phyloP scores from a whole-genome alignment of 2,888 invertebrate genomes.

The Ornithoptera priamus region DNA sequence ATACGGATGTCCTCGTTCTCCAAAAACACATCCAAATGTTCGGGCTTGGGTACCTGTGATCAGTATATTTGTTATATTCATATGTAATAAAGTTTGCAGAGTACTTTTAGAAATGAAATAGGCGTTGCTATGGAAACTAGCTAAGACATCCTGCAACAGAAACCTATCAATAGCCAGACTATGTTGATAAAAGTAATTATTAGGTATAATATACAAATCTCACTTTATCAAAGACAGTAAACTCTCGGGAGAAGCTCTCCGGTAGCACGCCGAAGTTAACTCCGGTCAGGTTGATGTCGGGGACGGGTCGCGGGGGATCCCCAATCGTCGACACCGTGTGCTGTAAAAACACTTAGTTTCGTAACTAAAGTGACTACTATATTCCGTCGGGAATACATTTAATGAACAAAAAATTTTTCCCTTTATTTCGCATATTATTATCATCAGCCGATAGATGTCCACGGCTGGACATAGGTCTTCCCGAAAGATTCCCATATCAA shows the following conservation, averaged over 20 bases:
- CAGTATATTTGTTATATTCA: neutral
- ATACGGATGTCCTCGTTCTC: conserved; percentile 74
- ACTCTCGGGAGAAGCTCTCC: conserved; percentile 63
- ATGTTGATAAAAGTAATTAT: too few relatives aligned
- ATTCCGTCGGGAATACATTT: neutral
- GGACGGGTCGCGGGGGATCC: conserved; percentile 79
- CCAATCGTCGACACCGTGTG: conserved; percentile 83
- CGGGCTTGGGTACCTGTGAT: conserved; percentile 74
- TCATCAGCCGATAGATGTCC: too few relatives aligned
- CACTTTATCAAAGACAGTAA: conserved; percentile 74
- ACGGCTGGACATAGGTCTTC: too few relatives aligned
- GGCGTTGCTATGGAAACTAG: neutral
- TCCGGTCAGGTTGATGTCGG: conserved; percentile 60
- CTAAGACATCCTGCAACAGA: too few relatives aligned
- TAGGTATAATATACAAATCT: conserved; percentile 11
- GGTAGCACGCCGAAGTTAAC: conserved; percentile 73
- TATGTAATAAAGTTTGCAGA: neutral
- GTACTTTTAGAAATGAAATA: neutral
- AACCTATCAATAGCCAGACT: too few relatives aligned
- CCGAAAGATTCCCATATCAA: too few relatives aligned
- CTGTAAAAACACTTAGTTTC: conserved; percentile 46
- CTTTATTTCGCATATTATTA: too few relatives aligned
- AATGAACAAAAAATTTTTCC: neutral
- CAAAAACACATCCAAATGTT: conserved; percentile 76
- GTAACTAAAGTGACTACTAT: too few relatives aligned